These are phyloP conservation scores for Drosophila trapezifrons DNA, from an alignment of 1,140 invertebrate genomes.

Conservation along the genomic window DNA sequence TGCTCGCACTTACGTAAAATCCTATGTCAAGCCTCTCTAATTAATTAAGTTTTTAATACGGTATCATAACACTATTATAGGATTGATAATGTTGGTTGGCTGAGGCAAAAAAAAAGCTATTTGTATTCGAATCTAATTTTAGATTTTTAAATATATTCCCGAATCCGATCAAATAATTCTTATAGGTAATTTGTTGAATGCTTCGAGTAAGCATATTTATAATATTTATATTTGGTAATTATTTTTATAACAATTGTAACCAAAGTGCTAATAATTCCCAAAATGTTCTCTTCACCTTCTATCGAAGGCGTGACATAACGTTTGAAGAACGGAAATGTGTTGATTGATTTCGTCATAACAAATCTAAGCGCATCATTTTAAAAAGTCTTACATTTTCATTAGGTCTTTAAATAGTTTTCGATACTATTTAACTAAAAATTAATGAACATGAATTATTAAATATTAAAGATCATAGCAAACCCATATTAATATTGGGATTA, in stretches of 20 bases:
- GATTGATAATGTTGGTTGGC: too few species aligned
- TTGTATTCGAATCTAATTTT: too few species aligned
- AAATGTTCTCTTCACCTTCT: neutral
- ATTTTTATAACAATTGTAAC: neutral
- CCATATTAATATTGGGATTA: neutral
- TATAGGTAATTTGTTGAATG: too few species aligned
- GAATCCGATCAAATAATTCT: too few species aligned
- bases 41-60: too few species aligned
- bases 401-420: neutral
- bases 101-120: too few species aligned
- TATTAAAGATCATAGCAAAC: too few species aligned
- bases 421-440: neutral
- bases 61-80: too few species aligned
- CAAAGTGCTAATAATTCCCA: neutral
- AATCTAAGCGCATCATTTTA: neutral
- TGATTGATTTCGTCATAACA: constrained; percentile 5
- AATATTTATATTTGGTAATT: neutral
- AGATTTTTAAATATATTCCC: too few species aligned
- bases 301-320: neutral
- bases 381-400: neutral
- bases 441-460: neutral
- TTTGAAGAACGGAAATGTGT: neutral
- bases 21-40: too few species aligned
- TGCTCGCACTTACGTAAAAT: too few species aligned
- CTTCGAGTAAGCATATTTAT: too few species aligned